phyloP scores from a whole-genome alignment of 1,140 invertebrate species.

The Ostrea edulis region DNA sequence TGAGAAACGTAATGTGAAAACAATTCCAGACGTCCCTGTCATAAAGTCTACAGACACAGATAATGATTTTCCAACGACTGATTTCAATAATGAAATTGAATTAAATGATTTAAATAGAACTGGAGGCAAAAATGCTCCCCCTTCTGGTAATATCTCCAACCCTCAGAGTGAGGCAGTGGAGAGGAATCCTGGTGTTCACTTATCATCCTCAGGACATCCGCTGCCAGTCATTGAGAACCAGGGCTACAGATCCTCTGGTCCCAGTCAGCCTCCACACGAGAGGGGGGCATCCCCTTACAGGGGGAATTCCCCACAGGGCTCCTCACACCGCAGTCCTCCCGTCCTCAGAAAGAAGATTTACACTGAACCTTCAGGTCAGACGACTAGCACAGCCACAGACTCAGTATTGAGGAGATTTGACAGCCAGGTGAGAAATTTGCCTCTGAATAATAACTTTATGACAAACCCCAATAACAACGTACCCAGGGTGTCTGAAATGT shows the following conservation, averaged over 20 bases:
- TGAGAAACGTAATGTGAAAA: conserved; percentile 52
- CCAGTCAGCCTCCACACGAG: not conserved
- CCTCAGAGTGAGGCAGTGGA: not conserved
- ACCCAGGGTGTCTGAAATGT: conserved; percentile 44
- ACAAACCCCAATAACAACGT: conserved; percentile 22
- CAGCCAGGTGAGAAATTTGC: not conserved
- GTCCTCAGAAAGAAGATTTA: conserved; percentile 62
- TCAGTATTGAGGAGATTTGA: not conserved
- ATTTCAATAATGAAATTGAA: conserved; percentile 74
- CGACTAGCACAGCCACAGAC: not conserved
- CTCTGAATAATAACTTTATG: conserved; percentile 1
- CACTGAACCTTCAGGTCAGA: conserved; percentile 43
- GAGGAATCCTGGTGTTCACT: conserved; percentile 40
- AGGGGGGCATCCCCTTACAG: not conserved
- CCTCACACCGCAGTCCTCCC: conserved; percentile 47
- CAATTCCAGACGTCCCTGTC: conserved; percentile 59
- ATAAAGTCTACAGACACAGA: conserved; percentile 72
- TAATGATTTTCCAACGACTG: conserved; percentile 75
- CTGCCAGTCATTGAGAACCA: conserved; percentile 47
- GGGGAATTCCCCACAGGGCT: not conserved
- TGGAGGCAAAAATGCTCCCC: conserved; percentile 51
- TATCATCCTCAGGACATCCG: conserved; percentile 52
- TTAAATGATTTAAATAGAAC: conserved; percentile 75
- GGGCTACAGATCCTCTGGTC: not conserved
- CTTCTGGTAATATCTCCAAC: conserved; percentile 21